Conservation (phyloP, 2,888 invertebrate genomes). For the Zelleria hepariella region DNA sequence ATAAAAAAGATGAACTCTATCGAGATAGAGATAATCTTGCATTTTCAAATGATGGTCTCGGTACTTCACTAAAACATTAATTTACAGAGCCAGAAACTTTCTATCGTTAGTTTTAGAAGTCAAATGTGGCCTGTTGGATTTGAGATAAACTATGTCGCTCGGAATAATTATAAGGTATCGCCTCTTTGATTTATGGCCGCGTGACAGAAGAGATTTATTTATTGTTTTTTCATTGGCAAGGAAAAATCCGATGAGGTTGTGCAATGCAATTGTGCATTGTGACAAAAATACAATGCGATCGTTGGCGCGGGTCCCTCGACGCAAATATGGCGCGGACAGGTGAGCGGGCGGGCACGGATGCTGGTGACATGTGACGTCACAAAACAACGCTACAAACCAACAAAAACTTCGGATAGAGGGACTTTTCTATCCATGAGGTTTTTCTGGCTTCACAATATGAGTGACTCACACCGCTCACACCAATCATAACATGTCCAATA, state of each 20-base stretch:
- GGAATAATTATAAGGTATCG: background rate
- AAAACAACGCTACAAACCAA: background rate
- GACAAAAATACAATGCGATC: slow-evolving; percentile 40
- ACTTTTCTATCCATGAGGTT: background rate
- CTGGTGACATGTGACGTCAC: background rate
- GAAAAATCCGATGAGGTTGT: slow-evolving; percentile 37
- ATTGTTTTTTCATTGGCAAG: slow-evolving; percentile 29
- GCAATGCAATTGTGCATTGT: slow-evolving; percentile 6
- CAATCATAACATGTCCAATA: background rate
- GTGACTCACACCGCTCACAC: background rate
- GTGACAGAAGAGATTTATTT: slow-evolving; percentile 20
- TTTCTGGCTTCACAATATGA: background rate
- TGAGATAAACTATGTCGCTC: too few relatives aligned
- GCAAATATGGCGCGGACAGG: slow-evolving; percentile 30
- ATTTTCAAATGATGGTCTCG: too few relatives aligned
- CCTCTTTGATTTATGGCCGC: background rate
- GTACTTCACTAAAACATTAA: too few relatives aligned
- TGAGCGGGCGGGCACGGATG: background rate
- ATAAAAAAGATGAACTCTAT: too few relatives aligned
- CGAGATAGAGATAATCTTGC: too few relatives aligned
- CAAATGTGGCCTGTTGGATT: too few relatives aligned
- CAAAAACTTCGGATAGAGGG: background rate
- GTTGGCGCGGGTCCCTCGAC: slow-evolving; percentile 30
- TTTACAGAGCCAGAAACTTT: too few relatives aligned
- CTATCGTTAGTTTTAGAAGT: too few relatives aligned